Base-by-base conservation (phyloP, 2,888 invertebrate species). In the Gisinianus flammeolus region DNA sequence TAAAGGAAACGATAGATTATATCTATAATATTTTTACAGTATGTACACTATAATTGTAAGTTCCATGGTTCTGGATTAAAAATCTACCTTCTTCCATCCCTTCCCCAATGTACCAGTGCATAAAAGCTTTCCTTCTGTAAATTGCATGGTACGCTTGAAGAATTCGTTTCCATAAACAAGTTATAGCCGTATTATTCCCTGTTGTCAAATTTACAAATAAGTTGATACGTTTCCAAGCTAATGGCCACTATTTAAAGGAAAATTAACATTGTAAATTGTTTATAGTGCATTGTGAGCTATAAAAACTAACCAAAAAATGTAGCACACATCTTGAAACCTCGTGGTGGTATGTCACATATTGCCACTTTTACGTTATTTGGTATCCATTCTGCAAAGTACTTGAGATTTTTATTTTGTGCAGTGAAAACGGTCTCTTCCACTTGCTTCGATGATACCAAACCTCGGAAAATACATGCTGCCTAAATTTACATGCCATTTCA, bases 391-490 rank as follows among this genome's bases (percentile, higher is more conserved):
- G 24, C 22, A 44, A 71, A 71, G 19, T 71, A 30, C 3, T n/a
- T 54, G 28, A 26, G 30, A 10, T 54, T 12, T n/a, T 56, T 54
- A 16, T 56, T 35, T 56, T 71, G 71, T 2, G 3, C 26, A 1
- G 6, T n/a, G 56, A 30, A 54, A 54, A 71, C 19, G 8, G 5
- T 28, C 19, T 71, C 71, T 28, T 71, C 71, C 8, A 30, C 54
- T 44, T 22, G 4, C 4, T 56, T 22, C 8, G 56, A 28, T 2
- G 71, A 71, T 4, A 71, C 28, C 2, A n/a, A 5, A 26, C 71
- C 71, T 12, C 71, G 71, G n/a, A 71, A 71, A 19, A 71, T 71
- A 12, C 28, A 26, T 12, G 56, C 71, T n/a, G n/a, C n/a, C n/a
- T n/a, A n/a, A n/a, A n/a, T n/a, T n/a, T n/a, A n/a, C n/a, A n/a